phyloP scores from a whole-genome alignment of 2,113 vertebrate species.

The Buteo buteo region DNA sequence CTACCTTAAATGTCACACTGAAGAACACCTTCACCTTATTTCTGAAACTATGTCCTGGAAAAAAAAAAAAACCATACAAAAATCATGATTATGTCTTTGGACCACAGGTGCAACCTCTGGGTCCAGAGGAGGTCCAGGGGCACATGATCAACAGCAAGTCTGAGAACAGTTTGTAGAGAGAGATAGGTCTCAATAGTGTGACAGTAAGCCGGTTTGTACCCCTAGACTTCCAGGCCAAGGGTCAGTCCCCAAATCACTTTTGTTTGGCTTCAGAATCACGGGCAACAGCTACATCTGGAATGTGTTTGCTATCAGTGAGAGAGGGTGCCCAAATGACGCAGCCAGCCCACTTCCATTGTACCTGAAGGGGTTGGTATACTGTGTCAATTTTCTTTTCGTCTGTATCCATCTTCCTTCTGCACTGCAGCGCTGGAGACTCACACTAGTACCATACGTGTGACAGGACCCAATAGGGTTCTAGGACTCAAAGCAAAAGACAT shows the following conservation, averaged over 20 bases:
- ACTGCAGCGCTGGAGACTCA: not conserved
- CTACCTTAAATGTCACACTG: not conserved
- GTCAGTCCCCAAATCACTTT: not conserved
- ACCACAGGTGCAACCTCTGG: not conserved
- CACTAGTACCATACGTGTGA: not conserved
- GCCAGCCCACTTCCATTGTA: not conserved
- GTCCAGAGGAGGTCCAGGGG: not conserved
- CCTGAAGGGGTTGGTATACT: not conserved
- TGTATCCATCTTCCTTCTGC: not conserved
- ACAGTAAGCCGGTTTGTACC: not conserved
- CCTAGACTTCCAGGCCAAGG: not conserved
- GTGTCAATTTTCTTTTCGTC: not conserved
- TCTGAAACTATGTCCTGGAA: not conserved
- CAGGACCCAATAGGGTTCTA: not conserved
- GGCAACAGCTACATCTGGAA: not conserved
- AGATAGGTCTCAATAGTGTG: not conserved
- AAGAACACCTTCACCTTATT: not conserved
- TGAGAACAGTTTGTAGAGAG: not conserved
- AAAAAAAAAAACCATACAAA: too few relatives aligned
- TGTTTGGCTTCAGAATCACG: not conserved
- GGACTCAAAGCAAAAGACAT: not conserved
- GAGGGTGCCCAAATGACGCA: not conserved
- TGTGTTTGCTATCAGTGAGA: not conserved
- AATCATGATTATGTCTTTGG: not conserved
- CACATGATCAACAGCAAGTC: not conserved